Conservation (phyloP, 1,140 invertebrate species). For the Metaphire vulgaris region DNA sequence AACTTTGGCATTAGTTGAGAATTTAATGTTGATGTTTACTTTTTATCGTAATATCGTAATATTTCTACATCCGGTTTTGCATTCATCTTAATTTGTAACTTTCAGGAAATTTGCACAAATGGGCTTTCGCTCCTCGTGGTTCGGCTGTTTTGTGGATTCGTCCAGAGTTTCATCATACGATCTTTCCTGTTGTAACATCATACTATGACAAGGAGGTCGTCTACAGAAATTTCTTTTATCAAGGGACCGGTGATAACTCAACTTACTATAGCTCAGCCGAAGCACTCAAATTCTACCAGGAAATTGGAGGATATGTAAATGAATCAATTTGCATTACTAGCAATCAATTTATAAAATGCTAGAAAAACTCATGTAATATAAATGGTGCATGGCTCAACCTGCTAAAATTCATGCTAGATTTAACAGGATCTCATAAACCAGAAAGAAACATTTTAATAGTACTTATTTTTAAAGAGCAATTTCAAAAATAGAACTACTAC, state of each 20-base stretch:
- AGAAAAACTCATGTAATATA: background rate
- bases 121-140: slow-evolving; percentile 38
- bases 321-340: background rate
- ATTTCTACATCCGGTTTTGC: too few relatives aligned
- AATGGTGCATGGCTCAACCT: too few relatives aligned
- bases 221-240: slow-evolving; percentile 34
- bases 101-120: slow-evolving; percentile 44
- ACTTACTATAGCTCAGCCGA: slow-evolving; percentile 33
- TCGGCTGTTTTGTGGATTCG: slow-evolving; percentile 37
- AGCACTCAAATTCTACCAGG: slow-evolving; percentile 35
- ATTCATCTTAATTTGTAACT: too few relatives aligned
- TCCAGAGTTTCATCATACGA: slow-evolving; percentile 29
- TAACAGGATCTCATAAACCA: too few relatives aligned
- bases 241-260: slow-evolving; percentile 37
- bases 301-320: slow-evolving; percentile 36
- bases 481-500: too few relatives aligned
- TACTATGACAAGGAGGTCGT: slow-evolving; percentile 27
- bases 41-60: too few relatives aligned
- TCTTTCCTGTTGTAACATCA: slow-evolving; percentile 35
- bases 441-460: too few relatives aligned
- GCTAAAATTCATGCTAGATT: too few relatives aligned
- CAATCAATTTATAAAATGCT: background rate
- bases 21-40: too few relatives aligned
- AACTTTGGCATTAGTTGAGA: too few relatives aligned
- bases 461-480: too few relatives aligned